phyloP scores from a whole-genome alignment of 2,113 vertebrate genomes.

The Pollimyrus isidori region DNA sequence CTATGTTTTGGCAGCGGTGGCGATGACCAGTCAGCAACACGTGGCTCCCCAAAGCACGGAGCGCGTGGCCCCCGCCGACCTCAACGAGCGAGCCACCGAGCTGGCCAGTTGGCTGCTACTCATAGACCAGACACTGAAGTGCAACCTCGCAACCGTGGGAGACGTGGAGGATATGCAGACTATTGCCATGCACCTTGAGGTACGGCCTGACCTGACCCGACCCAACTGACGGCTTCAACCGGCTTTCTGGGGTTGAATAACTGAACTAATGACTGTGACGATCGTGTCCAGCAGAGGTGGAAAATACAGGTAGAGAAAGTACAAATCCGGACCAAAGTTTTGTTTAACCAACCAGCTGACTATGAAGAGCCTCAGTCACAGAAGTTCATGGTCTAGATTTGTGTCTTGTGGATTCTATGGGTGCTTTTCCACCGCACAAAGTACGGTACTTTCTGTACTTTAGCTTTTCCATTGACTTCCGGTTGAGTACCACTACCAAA shows the following conservation, averaged over 20 bases:
- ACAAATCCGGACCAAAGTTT: too few species aligned
- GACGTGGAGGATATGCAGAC: slow-evolving; percentile 83
- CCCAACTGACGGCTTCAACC: not conserved
- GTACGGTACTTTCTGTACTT: too few species aligned
- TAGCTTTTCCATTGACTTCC: too few species aligned
- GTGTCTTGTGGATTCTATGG: too few species aligned
- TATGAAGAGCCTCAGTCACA: too few species aligned
- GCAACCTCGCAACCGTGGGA: slow-evolving; percentile 90
- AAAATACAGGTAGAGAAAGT: too few species aligned
- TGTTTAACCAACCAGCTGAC: too few species aligned
- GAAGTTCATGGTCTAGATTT: too few species aligned
- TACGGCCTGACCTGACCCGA: slow-evolving; percentile 37
- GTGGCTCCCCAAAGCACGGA: slow-evolving; percentile 60
- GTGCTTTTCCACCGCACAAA: too few species aligned
- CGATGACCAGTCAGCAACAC: slow-evolving; percentile 54
- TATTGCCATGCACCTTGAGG: slow-evolving; percentile 83
- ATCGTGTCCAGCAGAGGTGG: not conserved
- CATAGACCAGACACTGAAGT: slow-evolving; percentile 95
- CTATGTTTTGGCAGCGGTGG: slow-evolving; percentile 22
- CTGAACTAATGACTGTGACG: not conserved
- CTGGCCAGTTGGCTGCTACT: slow-evolving; percentile 86
- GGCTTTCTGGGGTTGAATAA: not conserved
- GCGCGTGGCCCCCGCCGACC: slow-evolving; percentile 71
- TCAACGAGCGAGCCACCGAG: slow-evolving; percentile 84
- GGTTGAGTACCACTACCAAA: too few species aligned